A percentile compares a stretch with the other conserved stretches of the same genome.
Conservation (phyloP, 35 echinoderm and acorn worm genomes). For the Diadema setosum region DNA sequence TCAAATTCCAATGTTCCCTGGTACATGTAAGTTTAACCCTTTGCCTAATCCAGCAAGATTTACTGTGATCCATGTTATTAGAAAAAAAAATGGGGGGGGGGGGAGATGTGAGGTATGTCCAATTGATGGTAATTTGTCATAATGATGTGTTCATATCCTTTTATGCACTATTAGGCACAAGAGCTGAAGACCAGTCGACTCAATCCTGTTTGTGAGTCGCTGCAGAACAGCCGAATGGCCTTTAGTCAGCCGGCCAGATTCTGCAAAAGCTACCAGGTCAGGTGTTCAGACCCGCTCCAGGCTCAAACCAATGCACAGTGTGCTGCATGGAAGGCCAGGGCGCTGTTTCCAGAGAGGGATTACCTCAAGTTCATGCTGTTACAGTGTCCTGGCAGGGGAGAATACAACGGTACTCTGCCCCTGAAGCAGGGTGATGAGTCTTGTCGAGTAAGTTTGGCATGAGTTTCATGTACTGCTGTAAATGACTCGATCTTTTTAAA, state of each 20-base stretch:
- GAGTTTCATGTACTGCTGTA: no score
- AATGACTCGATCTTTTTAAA: no score
- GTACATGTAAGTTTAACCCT: no score
- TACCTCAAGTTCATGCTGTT: constrained; percentile 6
- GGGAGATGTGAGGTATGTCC: no score
- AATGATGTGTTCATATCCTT: no score
- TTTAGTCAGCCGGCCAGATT: not conserved
- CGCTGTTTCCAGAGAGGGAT: not conserved
- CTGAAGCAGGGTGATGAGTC: not conserved
- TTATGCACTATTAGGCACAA: not conserved
- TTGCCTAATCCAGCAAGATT: no score
- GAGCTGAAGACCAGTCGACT: not conserved
- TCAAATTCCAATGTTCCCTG: no score
- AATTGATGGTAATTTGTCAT: no score
- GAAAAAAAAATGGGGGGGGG: no score
- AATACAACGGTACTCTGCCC: not conserved
- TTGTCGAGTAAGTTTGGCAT: not conserved
- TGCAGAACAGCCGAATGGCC: not conserved
- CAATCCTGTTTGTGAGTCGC: not conserved
- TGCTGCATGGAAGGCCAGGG: not conserved
- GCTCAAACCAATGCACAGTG: not conserved
- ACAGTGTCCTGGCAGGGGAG: not conserved
- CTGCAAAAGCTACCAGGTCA: not conserved
- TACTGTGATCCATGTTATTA: no score
- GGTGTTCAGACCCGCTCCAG: not conserved